Evolutionary conservation across 2,797 vertebrate genomes (phyloP).

Genomic region (Glossophaga mutica): DNA sequence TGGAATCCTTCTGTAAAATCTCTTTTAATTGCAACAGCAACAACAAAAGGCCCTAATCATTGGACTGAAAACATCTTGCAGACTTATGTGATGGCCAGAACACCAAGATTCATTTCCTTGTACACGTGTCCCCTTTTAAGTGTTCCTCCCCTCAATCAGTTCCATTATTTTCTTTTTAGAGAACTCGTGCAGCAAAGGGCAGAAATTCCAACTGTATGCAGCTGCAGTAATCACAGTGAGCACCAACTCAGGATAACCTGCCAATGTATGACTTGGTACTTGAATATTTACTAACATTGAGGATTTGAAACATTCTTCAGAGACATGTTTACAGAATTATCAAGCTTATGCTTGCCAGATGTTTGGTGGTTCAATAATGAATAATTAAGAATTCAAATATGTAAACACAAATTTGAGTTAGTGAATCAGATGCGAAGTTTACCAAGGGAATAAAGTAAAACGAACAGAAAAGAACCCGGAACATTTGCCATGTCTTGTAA

Average conservation of each 20-base stretch:
- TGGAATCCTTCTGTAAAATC: background rate
- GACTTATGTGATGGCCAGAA: background rate
- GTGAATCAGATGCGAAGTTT: slow-evolving; percentile 2
- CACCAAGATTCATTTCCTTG: background rate
- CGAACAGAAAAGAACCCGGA: background rate
- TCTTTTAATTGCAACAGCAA: background rate
- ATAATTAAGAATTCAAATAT: slow-evolving; percentile 15
- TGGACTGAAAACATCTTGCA: background rate
- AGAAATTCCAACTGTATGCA: background rate
- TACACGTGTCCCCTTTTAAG: background rate
- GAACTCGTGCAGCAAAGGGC: background rate
- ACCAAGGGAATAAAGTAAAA: slow-evolving; percentile 15
- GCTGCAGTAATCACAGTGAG: background rate
- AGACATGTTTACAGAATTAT: slow-evolving; percentile 33
- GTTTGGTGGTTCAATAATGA: background rate
- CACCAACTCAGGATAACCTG: background rate
- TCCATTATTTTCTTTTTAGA: background rate
- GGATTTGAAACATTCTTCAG: background rate
- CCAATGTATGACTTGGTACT: background rate
- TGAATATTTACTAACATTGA: background rate
- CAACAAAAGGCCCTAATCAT: background rate
- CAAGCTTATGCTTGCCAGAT: background rate
- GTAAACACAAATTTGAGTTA: slow-evolving; percentile 52
- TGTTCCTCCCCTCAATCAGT: background rate
- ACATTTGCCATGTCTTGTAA: background rate